Evolutionary conservation across 2,797 vertebrate genomes (phyloP), one percentile per base, ranked within the genome.

Genomic region (Liparis tanakae): DNA sequence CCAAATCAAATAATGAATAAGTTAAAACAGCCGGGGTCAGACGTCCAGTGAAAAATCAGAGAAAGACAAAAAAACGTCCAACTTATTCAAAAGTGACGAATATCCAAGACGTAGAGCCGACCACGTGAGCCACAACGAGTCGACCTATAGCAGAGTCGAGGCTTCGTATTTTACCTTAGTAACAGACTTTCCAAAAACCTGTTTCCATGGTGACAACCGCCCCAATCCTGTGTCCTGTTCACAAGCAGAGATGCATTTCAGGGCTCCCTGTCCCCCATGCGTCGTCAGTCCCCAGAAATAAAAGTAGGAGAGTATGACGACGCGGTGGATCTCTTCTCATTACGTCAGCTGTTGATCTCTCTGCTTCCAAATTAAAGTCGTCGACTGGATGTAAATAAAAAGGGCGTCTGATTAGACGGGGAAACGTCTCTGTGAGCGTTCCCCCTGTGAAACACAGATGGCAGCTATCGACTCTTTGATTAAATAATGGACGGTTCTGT

Each of bases 371-470:
- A 72, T 64, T 34, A 53, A 75, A 68, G 43, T 30, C 56, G 20
- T 70, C 62, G 72, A 74, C 57, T 39, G 51, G 18, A 48, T 30
- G 33, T 60, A 65, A 72, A 54, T 50, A 12, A 54, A 61, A 46
- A 36, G 20, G 73, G 77, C 41, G 58, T 72, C 37, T 70, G 51
- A 84, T 80, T 57, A 68, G 17, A 72, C 9, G 1, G 34, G 58
- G 57, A 79, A 61, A 71, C 53, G n/a, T 68, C 12, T 39, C n/a
- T 58, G 33, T 43, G 56, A 59, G 37, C 66, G 67, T 81, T 89
- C 80, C 69, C 68, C 57, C 71, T 79, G 72, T 77, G 59, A 76
- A 74, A 66, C 72, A 76, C 79, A 89, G 71, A 85, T 82, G 84
- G 67, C 43, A 65, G 66, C 68, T 48, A 80, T 86, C 73, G 78